Percentiles rank a stretch among this genome's conserved stretches.
phyloP scores from a whole-genome alignment of 2,888 invertebrate species.

The Erebia ligea region DNA sequence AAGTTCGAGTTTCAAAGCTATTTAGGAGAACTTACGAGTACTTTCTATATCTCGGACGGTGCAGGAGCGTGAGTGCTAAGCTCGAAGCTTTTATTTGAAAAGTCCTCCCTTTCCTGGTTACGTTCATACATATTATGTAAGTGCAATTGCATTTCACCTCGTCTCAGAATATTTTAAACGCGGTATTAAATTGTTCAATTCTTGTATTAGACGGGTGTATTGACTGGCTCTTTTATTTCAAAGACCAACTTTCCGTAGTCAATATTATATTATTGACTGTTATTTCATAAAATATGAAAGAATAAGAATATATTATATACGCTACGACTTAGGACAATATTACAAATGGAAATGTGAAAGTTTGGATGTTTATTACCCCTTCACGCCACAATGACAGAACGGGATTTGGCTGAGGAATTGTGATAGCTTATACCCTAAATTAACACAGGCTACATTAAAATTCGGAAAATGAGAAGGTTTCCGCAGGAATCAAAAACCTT shows the following conservation, averaged over 20 bases:
- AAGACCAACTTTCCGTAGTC: neutral
- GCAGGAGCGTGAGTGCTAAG: slow-evolving; percentile 36
- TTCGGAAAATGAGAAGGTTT: neutral
- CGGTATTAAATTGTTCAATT: neutral
- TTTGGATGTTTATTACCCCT: too few species aligned
- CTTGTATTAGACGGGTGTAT: neutral
- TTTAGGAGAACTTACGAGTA: slow-evolving; percentile 36
- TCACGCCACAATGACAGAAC: too few species aligned
- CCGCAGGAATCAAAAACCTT: neutral
- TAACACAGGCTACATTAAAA: neutral
- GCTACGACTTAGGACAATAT: too few species aligned
- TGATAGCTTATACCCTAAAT: too few species aligned
- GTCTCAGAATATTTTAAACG: neutral
- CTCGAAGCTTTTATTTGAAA: slow-evolving; percentile 59
- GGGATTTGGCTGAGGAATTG: too few species aligned
- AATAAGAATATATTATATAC: too few species aligned
- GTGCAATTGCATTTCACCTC: slow-evolving; percentile 46
- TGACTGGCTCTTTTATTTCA: neutral
- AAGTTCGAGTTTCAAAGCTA: slow-evolving; percentile 31
- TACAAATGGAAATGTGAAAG: too few species aligned
- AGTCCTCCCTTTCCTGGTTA: slow-evolving; percentile 55
- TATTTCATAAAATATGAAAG: neutral
- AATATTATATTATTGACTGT: neutral
- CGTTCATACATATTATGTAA: slow-evolving; percentile 47
- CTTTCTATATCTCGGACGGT: slow-evolving; percentile 52